Base-by-base conservation (phyloP, 2,113 vertebrate species). In the Ascaphus truei region DNA sequence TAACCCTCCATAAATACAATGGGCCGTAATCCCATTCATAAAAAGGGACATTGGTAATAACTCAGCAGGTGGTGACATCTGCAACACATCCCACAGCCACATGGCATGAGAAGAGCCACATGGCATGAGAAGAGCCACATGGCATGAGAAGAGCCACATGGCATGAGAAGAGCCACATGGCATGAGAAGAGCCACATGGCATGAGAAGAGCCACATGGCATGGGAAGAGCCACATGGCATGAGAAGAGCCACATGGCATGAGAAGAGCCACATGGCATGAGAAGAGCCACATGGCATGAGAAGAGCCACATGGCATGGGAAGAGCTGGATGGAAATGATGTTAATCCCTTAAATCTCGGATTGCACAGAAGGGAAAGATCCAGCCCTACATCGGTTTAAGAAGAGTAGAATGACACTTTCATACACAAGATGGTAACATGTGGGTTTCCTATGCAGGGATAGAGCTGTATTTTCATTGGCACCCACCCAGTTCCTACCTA, bases 391-490 rank as follows among this genome's bases (percentile, higher is more conserved):
- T n/a, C n/a, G n/a, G n/a, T n/a, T n/a, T n/a, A n/a, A n/a, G 22
- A 12, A 39, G 33, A 41, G 50, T 41, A 43, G n/a, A 13, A n/a
- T 52, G 29, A 55, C 63, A 66, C 25, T n/a, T n/a, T n/a, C n/a
- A 53, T 12, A 22, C 6, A 52, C 23, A 39, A 26, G 36, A 66
- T 41, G 45, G 43, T 50, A 43, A 25, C 39, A 18, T 55, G 56
- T 58, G 20, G 23, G 26, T 7, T 9, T 9, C 20, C 30, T 34
- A 33, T n/a, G n/a, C n/a, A 56, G 3, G 7, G 55, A 22, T 55
- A 31, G 62, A 53, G 48, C 45, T 47, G 13, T 63, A 23, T 3
- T 33, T 33, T 55, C 48, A 41, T 53, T 66, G 63, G 63, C 63
- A 55, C 25, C 20, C 50, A 27, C 50, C 50, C 66, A 58, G 30